These are phyloP conservation scores for Cantharis nigra DNA, from an alignment of 2,888 invertebrate genomes.

Conservation along the genomic window DNA sequence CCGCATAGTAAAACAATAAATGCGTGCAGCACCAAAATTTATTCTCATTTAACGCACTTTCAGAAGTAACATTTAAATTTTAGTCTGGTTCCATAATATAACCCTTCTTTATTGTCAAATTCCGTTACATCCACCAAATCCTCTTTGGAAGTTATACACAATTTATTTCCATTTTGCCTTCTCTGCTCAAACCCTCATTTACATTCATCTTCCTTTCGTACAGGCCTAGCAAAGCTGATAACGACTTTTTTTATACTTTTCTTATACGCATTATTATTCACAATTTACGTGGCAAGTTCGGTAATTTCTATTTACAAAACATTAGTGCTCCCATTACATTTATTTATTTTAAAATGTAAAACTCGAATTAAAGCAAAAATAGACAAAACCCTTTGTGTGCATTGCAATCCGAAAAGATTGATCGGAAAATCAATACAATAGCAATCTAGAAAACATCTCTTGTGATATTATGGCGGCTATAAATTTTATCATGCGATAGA, in stretches of 20 bases:
- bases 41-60: background rate
- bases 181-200: constrained; percentile 40
- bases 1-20: background rate
- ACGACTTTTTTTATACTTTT: constrained; percentile 29
- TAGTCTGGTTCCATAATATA: constrained; percentile 48
- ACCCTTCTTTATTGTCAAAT: constrained; percentile 54
- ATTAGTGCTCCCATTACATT: background rate
- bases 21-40: background rate
- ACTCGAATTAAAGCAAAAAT: background rate
- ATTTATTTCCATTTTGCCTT: constrained; percentile 46
- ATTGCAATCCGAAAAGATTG: background rate
- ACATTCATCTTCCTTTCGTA: constrained; percentile 39
- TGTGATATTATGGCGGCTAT: background rate
- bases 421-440: background rate
- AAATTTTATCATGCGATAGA: background rate
- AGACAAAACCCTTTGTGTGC: background rate
- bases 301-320: background rate
- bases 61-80: constrained; percentile 51
- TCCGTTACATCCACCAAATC: constrained; percentile 54
- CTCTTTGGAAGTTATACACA: constrained; percentile 49
- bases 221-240: constrained; percentile 32
- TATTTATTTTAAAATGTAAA: background rate
- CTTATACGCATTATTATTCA: constrained; percentile 29
- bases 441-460: background rate
- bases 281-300: constrained; percentile 17